Evolutionary conservation across 2,797 vertebrate species (phyloP).

Genomic region (Pelobates cultripes): DNA sequence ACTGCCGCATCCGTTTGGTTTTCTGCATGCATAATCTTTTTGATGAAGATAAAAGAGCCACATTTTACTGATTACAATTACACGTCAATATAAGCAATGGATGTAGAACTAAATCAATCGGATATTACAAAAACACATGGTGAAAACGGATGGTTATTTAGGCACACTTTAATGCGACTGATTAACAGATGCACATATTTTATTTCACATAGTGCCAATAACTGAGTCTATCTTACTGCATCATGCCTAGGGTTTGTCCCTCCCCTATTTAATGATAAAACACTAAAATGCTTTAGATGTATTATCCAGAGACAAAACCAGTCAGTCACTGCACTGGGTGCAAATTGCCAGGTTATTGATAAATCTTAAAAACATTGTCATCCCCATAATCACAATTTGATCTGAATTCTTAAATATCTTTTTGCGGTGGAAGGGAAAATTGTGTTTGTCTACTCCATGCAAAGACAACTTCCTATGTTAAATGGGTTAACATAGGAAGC

Average conservation of each 20-base stretch:
- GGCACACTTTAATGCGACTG: background rate
- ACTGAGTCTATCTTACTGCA: background rate
- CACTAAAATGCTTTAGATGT: background rate
- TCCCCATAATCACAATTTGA: background rate
- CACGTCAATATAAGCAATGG: background rate
- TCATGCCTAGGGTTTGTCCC: background rate
- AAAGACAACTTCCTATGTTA: too few species aligned
- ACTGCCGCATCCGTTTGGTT: background rate
- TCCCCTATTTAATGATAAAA: background rate
- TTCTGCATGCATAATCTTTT: background rate
- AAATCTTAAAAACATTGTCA: background rate
- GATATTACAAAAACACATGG: background rate
- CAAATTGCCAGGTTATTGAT: background rate
- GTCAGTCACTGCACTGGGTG: background rate
- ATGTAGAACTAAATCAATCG: background rate
- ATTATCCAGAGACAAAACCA: background rate
- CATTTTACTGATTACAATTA: background rate
- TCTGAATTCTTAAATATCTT: too few species aligned
- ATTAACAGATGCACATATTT: background rate
- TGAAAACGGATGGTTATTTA: background rate
- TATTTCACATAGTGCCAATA: background rate
- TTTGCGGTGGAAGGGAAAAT: too few species aligned
- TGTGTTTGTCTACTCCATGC: too few species aligned
- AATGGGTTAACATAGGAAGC: too few species aligned
- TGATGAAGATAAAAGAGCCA: background rate